phyloP scores from a whole-genome alignment of 2,888 invertebrate genomes.

The Drosophila pseudotakahashii region DNA sequence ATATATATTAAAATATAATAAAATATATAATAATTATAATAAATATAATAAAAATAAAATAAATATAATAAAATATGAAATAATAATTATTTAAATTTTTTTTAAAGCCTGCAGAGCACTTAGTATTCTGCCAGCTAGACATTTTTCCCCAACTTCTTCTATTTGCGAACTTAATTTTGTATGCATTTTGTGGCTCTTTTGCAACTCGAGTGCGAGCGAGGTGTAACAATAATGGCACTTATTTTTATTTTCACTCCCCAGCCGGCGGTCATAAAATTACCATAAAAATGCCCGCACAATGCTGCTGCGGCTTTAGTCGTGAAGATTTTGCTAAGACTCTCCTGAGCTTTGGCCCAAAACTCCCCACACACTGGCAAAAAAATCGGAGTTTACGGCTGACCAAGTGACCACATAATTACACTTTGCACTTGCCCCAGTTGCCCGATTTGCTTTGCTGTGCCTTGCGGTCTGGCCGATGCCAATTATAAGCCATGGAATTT shows the following conservation, averaged over 20 bases:
- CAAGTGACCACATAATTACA: constrained; percentile 74
- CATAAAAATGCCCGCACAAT: constrained; percentile 37
- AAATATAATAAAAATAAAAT: too few species aligned
- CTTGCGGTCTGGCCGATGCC: constrained; percentile 69
- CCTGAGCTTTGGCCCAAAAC: constrained; percentile 18
- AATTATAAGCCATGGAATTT: constrained; percentile 75
- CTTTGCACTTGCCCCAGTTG: constrained; percentile 60
- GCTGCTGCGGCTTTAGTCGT: constrained; percentile 41
- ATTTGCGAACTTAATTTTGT: constrained; percentile 58
- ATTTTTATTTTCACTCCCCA: constrained; percentile 56
- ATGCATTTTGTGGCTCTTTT: constrained; percentile 56
- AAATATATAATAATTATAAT: too few species aligned
- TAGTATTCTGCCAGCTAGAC: not conserved
- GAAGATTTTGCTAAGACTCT: constrained; percentile 17
- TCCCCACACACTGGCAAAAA: constrained; percentile 20
- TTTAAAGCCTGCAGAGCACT: constrained; percentile 2
- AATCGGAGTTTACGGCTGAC: constrained; percentile 48
- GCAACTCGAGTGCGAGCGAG: constrained; percentile 48
- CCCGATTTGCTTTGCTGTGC: constrained; percentile 45
- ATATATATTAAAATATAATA: too few species aligned
- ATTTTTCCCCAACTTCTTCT: constrained; percentile 4
- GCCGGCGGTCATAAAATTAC: constrained; percentile 49
- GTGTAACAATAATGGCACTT: constrained; percentile 67
- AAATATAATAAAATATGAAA: too few species aligned
- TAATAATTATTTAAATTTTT: too few species aligned